These are phyloP conservation scores for Drosophila melanica DNA, from an alignment of 1,140 invertebrate genomes.

Conservation along the genomic window DNA sequence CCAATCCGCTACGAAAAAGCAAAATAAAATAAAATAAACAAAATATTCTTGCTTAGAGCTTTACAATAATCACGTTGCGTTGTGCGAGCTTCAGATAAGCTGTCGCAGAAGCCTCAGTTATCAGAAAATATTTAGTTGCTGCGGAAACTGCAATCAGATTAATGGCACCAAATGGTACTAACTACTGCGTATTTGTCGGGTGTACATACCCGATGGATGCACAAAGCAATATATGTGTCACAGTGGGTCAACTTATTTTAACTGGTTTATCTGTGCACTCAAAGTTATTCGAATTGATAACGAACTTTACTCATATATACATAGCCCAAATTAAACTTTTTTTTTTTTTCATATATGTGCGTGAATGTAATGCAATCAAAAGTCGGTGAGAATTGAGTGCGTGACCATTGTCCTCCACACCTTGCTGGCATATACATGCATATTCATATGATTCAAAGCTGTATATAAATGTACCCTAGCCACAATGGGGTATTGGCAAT, in stretches of 20 bases:
- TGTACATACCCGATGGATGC: constrained; percentile 18
- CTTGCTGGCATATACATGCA: constrained; percentile 5
- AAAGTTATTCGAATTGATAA: constrained; percentile 19
- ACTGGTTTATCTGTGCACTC: neutral
- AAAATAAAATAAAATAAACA: neutral
- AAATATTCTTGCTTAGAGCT: constrained; percentile 25
- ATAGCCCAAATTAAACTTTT: neutral
- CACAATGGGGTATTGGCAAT: neutral
- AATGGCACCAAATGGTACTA: constrained; percentile 7
- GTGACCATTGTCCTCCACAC: constrained; percentile 46
- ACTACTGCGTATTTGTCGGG: constrained; percentile 3
- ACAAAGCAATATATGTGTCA: neutral
- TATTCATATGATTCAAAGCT: constrained; percentile 1
- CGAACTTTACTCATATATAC: neutral
- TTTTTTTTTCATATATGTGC: neutral
- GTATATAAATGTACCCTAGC: neutral
- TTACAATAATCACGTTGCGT: constrained; percentile 48
- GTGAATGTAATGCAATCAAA: neutral
- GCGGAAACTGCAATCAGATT: constrained; percentile 47
- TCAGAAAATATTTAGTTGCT: constrained; percentile 31
- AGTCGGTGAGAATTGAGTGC: constrained; percentile 27
- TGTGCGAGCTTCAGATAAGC: constrained; percentile 45
- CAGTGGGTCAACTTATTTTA: constrained; percentile 1
- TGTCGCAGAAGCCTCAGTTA: constrained; percentile 42
- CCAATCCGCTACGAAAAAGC: neutral